Base-by-base conservation (phyloP, 2,113 vertebrate species). In the Platysteira castanea region DNA sequence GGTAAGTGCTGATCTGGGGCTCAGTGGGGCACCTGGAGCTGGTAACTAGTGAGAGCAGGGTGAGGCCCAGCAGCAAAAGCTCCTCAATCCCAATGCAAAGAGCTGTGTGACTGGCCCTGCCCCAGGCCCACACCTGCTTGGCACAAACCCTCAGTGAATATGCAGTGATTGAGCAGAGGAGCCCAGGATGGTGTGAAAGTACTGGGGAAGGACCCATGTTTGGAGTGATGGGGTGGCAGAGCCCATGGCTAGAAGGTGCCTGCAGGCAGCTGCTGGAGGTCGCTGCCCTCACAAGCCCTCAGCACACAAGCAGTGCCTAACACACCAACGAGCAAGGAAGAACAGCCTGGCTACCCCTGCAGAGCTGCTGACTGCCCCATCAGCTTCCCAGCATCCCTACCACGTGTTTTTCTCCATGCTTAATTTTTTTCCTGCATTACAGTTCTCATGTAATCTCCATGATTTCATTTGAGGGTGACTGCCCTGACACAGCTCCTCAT, bases 1-100 rank as follows among this genome's bases (percentile, higher is more conserved):
- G 99, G 99, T 99, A 98, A 99, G 99, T 99, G 95, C 91, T 10
- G 8, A 63, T 70, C 60, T 76, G 79, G 87, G 89, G 69, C 87
- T 71, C 81, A n/a, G 53, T 2, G 6, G 59, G 89, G 49, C 1
- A 4, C 57, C 49, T 24, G 28, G 71, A 96, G 28, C 78, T 16
- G 6, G 39, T 61, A 65, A 74, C 60, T 75, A 37, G 49, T 0
- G 2, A 88, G 41, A 44, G 18, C 49, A 91, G 70, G 81, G 41
- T 52, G 84, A 87, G 44, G 68, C 57, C 37, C 21, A 75, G 82
- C 54, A 73, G 77, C 60, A 56, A 35, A 73, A 57, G 47, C 54
- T 85, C 14, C 64, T 7, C 3, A 31, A 44, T 60, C 41, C 35
- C 63, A 86, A 35, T 37, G 74, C 57, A n/a, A 42, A 89, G 70